A percentile compares a stretch with the other conserved stretches of the same genome.
phyloP scores from a whole-genome alignment of 2,888 invertebrate species.

The Zaprionus lineosus region DNA sequence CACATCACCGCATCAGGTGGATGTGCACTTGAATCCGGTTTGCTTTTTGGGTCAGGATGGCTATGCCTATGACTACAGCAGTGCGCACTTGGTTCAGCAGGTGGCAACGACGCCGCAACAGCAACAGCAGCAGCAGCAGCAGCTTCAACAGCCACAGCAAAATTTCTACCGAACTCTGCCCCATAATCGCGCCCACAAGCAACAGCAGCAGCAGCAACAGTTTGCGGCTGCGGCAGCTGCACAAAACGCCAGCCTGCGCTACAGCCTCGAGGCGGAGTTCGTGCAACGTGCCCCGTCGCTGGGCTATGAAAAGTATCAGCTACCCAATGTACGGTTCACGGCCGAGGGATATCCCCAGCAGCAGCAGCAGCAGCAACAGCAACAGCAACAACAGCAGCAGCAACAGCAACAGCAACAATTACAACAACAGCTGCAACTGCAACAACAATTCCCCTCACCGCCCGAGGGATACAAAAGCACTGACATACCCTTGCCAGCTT shows the following conservation, averaged over 20 bases:
- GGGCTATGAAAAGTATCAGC: constrained; percentile 84
- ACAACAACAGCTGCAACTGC: constrained; percentile 67
- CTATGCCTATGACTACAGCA: constrained; percentile 85
- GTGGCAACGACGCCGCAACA: constrained; percentile 54
- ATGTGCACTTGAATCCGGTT: constrained; percentile 90
- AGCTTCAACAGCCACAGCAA: constrained; percentile 45
- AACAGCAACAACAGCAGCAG: constrained; percentile 77
- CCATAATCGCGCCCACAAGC: constrained; percentile 85
- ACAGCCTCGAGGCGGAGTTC: constrained; percentile 87
- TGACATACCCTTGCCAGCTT: constrained; percentile 70
- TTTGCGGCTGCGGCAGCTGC: constrained; percentile 80
- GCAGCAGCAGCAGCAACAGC: constrained; percentile 49
- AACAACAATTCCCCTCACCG: constrained; percentile 85
- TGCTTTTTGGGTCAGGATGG: constrained; percentile 90
- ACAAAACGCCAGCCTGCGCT: constrained; percentile 84
- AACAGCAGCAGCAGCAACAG: constrained; percentile 57
- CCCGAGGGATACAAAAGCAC: constrained; percentile 87
- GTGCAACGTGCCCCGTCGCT: constrained; percentile 84
- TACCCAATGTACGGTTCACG: constrained; percentile 87
- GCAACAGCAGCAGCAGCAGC: constrained; percentile 64
- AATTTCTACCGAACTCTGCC: constrained; percentile 90
- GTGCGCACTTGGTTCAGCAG: constrained; percentile 80
- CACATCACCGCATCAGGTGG: constrained; percentile 86
- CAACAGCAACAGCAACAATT: constrained; percentile 51
- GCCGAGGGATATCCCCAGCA: constrained; percentile 90